Percentiles rank a stretch among this genome's conserved stretches.
phyloP scores from a whole-genome alignment of 2,888 invertebrate genomes.

The Eupithecia centaureata region DNA sequence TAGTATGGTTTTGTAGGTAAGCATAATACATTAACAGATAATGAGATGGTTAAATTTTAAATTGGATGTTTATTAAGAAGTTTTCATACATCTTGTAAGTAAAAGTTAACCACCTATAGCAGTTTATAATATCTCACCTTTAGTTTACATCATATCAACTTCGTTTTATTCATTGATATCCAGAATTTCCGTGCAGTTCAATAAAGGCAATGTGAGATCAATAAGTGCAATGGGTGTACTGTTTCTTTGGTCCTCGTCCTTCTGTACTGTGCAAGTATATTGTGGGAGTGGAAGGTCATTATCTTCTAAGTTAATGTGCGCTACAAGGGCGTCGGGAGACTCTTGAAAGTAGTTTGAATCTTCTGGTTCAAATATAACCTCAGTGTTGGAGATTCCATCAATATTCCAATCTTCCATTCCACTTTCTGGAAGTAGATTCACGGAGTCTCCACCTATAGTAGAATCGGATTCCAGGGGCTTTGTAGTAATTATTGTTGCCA shows the following conservation, averaged over 20 bases:
- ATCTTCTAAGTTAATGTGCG: not conserved
- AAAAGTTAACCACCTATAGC: not conserved
- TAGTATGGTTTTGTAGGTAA: not conserved
- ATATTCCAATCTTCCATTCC: not conserved
- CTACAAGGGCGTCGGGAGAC: not conserved
- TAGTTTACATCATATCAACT: not conserved
- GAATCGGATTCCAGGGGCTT: not conserved
- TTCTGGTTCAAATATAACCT: not conserved
- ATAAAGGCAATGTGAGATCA: not conserved
- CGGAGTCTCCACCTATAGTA: not conserved
- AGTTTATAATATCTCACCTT: not conserved
- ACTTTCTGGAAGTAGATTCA: not conserved
- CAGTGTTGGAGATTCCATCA: not conserved
- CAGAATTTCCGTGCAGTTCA: conserved; percentile 15
- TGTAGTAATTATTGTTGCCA: not conserved
- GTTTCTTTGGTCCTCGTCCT: not conserved
- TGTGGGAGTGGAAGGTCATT: not conserved
- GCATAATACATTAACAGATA: not conserved
- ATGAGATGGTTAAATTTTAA: not conserved
- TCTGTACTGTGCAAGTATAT: not conserved
- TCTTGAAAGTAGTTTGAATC: not conserved
- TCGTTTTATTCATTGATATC: not conserved
- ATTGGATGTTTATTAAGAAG: not conserved
- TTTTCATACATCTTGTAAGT: not conserved
- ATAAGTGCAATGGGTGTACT: not conserved